Base-by-base conservation (phyloP, 2,113 vertebrate species). In the Acanthochromis polyacanthus region DNA sequence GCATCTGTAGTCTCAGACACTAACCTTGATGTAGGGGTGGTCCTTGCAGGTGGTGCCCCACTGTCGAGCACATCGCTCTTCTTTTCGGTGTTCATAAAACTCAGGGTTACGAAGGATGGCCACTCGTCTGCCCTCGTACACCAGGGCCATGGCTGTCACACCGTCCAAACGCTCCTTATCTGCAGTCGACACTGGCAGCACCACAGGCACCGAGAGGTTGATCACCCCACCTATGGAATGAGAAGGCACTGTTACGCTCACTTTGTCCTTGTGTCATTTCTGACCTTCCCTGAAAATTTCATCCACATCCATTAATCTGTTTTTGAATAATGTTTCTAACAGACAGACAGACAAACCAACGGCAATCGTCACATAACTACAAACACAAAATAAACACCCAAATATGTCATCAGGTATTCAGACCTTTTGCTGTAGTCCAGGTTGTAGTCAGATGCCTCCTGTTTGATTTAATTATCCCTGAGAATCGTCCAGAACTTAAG, bases 1-100 rank as follows among this genome's bases (percentile, higher is more conserved):
- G 15, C 10, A 30, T 36, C 40, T 15, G 12, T 20, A 64, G 17
- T 32, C 4, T 70, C 36, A 28, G 56, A 3, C 6, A 43, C 77
- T 75, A 64, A 98, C 98, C 97, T 99, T 99, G 87, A 99, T 99
- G 83, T 99, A 98, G 0, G 98, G 98, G 82, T 99, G 98, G 11
- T 96, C 97, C 86, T 96, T 98, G 94, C 97, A 99, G 0, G 95
- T 97, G 0, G 98, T 99, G 48, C 98, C 98, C 98, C 98, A 99
- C 53, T 99, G 97, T 46, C 98, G 93, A 51, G 98, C 97, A 70
- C 97, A 99, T 25, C 98, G 97, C 28, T 99, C 98, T 78, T 99
- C 98, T 75, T 99, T 99, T 85, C 97, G 93, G 80, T 99, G 98
- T 71, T 97, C 96, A 0, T 96, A 99, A 88, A 99, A 99, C 73